Evolutionary conservation across 2,797 vertebrate genomes (phyloP).

Genomic region (Xenentodon cancila): DNA sequence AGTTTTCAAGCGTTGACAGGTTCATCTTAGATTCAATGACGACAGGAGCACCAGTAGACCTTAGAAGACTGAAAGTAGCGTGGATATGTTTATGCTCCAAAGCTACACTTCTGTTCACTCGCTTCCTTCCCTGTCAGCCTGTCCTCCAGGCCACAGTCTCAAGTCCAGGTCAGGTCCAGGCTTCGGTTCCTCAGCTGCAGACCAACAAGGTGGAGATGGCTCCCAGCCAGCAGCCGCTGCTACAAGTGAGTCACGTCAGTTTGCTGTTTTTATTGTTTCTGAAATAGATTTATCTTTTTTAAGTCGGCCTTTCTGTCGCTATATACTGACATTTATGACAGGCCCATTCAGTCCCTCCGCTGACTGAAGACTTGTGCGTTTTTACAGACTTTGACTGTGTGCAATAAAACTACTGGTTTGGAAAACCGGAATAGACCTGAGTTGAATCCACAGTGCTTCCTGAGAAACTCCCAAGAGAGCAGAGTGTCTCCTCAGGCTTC

Average conservation of each 20-base stretch:
- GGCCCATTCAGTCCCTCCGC: not conserved
- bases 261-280: too few relatives aligned
- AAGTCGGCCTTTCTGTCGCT: not conserved
- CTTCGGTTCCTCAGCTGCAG: constrained; percentile 79
- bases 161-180: constrained; percentile 79
- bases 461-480: constrained; percentile 80
- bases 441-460: constrained; percentile 84
- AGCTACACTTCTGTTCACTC: too few relatives aligned
- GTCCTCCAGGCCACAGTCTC: constrained; percentile 84
- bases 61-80: too few relatives aligned
- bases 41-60: too few relatives aligned
- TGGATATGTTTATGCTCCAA: too few relatives aligned
- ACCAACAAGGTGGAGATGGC: constrained; percentile 79
- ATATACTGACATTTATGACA: not conserved
- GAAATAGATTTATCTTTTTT: too few relatives aligned
- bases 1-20: not conserved
- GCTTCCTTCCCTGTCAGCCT: constrained; percentile 63
- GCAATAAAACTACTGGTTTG: constrained; percentile 75
- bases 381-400: constrained; percentile 86
- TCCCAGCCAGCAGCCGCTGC: constrained; percentile 76
- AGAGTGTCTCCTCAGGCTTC: constrained; percentile 77
- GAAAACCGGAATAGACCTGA: constrained; percentile 79
- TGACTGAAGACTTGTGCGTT: not conserved
- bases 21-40: not conserved
- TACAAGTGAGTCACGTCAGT: constrained; percentile 84